phyloP scores from a whole-genome alignment of 2,888 invertebrate genomes.

The Aplocera efformata region DNA sequence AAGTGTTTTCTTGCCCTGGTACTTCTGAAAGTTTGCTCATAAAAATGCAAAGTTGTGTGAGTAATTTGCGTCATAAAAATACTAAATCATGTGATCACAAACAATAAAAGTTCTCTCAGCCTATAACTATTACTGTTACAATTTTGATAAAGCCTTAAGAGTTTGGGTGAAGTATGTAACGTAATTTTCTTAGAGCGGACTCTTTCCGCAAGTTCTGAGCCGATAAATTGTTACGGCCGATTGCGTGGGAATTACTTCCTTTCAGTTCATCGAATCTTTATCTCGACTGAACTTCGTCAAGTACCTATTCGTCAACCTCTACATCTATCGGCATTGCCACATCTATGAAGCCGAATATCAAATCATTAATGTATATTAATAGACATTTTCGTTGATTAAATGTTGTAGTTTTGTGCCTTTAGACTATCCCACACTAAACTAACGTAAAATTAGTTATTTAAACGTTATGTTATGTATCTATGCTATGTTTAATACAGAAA shows the following conservation, averaged over 20 bases:
- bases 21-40: neutral
- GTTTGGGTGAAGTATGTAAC: slow-evolving; percentile 40
- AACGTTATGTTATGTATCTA: slow-evolving; percentile 34
- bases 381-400: too few relatives aligned
- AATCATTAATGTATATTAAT: neutral
- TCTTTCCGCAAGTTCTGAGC: slow-evolving; percentile 49
- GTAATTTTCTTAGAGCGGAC: slow-evolving; percentile 39
- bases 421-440: slow-evolving; percentile 15
- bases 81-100: slow-evolving; percentile 5
- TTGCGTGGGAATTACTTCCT: slow-evolving; percentile 56
- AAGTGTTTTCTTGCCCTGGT: too few relatives aligned
- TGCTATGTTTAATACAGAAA: slow-evolving; percentile 29
- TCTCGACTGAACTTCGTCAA: slow-evolving; percentile 38
- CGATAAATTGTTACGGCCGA: slow-evolving; percentile 58
- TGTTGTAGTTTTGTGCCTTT: neutral
- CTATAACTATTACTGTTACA: slow-evolving; percentile 9
- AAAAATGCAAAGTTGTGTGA: slow-evolving; percentile 2
- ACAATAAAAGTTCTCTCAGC: slow-evolving; percentile 10
- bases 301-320: slow-evolving; percentile 18
- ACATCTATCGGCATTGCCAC: too few relatives aligned
- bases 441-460: slow-evolving; percentile 29
- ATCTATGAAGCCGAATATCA: too few relatives aligned
- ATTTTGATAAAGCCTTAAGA: slow-evolving; percentile 29
- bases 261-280: slow-evolving; percentile 49
- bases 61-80: slow-evolving; percentile 7